Evolutionary conservation across 2,888 invertebrate species (phyloP).

Genomic region (Uloborus plumipes): DNA sequence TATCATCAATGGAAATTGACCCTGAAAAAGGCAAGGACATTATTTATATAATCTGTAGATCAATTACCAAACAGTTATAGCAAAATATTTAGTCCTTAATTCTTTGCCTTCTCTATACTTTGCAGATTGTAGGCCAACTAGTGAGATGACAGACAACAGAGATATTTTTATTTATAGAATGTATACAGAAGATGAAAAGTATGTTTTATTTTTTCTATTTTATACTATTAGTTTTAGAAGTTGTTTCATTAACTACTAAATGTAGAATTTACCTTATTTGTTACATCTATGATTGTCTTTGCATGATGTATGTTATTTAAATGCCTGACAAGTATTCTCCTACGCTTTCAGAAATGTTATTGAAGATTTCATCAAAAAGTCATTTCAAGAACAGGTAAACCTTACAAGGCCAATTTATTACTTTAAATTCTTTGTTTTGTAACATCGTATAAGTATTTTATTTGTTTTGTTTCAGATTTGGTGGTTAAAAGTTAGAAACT

Average conservation of each 20-base stretch:
- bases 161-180: slow-evolving; percentile 81
- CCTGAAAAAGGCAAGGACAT: slow-evolving; percentile 72
- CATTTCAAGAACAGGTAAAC: slow-evolving; percentile 70
- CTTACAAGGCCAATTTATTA: background rate
- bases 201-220: slow-evolving; percentile 58
- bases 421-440: background rate
- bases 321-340: background rate
- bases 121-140: slow-evolving; percentile 75
- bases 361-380: slow-evolving; percentile 67
- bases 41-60: background rate
- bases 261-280: too few relatives aligned
- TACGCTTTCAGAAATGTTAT: slow-evolving; percentile 67
- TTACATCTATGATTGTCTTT: too few relatives aligned
- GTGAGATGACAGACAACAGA: slow-evolving; percentile 80
- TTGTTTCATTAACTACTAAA: too few relatives aligned
- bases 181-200: slow-evolving; percentile 75
- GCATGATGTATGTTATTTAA: too few relatives aligned
- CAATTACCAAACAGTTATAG: background rate
- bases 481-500: slow-evolving; percentile 71
- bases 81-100: too few relatives aligned
- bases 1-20: slow-evolving; percentile 76
- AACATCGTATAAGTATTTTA: slow-evolving; percentile 3
- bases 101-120: background rate
- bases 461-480: slow-evolving; percentile 36
- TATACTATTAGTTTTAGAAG: too few relatives aligned